Base-by-base conservation (phyloP, 2,888 invertebrate genomes). In the Drosophila bunnanda region DNA sequence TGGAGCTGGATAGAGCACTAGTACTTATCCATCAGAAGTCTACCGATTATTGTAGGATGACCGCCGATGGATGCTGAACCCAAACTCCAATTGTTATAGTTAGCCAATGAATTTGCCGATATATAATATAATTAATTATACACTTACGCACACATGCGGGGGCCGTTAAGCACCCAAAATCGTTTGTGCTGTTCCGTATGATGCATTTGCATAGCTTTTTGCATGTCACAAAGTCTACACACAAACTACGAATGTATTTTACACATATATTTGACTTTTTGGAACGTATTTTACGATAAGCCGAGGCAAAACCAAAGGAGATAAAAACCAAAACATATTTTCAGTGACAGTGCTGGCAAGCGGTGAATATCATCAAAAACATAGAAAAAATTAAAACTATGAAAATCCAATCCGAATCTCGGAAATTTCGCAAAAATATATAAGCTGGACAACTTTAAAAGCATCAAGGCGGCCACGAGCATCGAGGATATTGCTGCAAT, bases 401-500 rank as follows among this genome's bases (percentile, higher is more conserved):
- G 89, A 81, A 64, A 84, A 73, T 77, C 88, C 75, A 73, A 81
- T 87, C 79, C 78, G 87, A 78, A 78, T 67, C 65, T 65, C 66
- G 69, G 20, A 62, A 73, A 78, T 75, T 62, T 65, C 57, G 55
- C 43, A 75, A 74, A 67, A 71, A 54, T 44, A 20, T 68, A 79
- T 85, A 85, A 88, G 60, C 85, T 85, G 85, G 85, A 89, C 88
- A 82, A 80, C 74, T 88, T 79, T 22, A 79, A 87, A 80, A 64
- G 72, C 61, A 79, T 84, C 17, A 80, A 83, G 43, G 30, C 79
- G 67, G 89, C 88, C 76, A 88, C 86, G 77, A 89, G 89, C 81
- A 85, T 89, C 68, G 85, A 85, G 74, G 85, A 85, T 74, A 75
- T 85, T 76, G 85, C 73, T 76, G 88, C 73, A 61, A 92, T 97